Base-by-base conservation (phyloP, 1,140 invertebrate species). In the Tetramorium alpestre region DNA sequence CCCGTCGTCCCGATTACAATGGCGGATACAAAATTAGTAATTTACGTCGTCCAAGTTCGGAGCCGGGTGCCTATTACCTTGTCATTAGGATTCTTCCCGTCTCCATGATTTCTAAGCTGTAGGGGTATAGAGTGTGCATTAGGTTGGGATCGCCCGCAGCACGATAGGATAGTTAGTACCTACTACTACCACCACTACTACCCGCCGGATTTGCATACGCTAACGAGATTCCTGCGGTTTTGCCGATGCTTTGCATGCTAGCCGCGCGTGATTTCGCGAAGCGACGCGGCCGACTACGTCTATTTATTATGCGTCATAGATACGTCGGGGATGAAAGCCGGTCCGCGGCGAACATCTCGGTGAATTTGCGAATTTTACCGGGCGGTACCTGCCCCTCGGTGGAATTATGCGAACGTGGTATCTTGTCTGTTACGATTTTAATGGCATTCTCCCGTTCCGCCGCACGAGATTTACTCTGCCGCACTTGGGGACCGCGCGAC, bases 201-300 rank as follows among this genome's bases (percentile, higher is more conserved):
- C 80, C 41, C 44, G 67, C 11, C 81, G 88, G 92, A 95, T 94
- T 94, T 94, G 94, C 94, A 95, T 95, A 94, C 94, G 92, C 93
- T 95, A 95, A 95, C 94, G 94, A 97, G 89, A 95, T 96, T 88
- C 96, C 96, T 64, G 96, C 94, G 92, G 96, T 97, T 88, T 95
- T 96, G 88, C 94, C 95, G 73, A 96, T 96, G 96, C 94, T 94
- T 84, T 90, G 91, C 92, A 94, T 93, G 90, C 90, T 91, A 91
- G 91, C 88, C 90, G 84, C 84, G 87, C 82, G 86, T 88, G 91
- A 90, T 89, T 90, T 87, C 86, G 92, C 65, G 65, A 22, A 38
- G 78, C 78, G 25, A 10, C 78, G 69, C 80, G 80, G 56, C 89
- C 69, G 69, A 70, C 89, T 60, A 72, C 89, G 87, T 90, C 89